A percentile compares a stretch with the other conserved stretches of the same genome.
Conservation (phyloP, 2,797 vertebrate species). For the Melanotaenia parkinsoni region DNA sequence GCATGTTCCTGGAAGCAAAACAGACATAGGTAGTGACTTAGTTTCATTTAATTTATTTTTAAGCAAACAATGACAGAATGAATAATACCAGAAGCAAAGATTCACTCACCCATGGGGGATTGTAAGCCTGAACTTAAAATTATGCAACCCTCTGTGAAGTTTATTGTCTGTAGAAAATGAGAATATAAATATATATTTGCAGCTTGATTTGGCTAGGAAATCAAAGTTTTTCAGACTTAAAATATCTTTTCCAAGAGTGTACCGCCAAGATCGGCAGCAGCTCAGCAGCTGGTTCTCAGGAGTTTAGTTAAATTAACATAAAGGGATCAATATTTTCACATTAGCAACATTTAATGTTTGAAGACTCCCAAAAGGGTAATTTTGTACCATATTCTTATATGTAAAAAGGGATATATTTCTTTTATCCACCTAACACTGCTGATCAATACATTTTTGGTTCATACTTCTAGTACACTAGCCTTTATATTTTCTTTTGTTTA, state of each 20-base stretch:
- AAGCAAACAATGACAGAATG: background rate
- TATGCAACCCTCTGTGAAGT: slow-evolving; percentile 85
- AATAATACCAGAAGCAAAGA: background rate
- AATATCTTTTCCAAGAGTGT: background rate
- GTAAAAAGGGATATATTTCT: too few relatives aligned
- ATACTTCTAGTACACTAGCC: too few relatives aligned
- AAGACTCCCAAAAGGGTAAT: too few relatives aligned
- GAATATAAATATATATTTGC: background rate
- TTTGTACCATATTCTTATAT: too few relatives aligned
- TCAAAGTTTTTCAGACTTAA: background rate
- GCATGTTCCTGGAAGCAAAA: slow-evolving; percentile 84
- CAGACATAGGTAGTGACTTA: background rate
- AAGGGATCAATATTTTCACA: too few relatives aligned
- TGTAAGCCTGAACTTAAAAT: slow-evolving; percentile 89
- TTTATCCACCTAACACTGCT: too few relatives aligned
- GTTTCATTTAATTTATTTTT: background rate
- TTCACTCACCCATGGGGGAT: slow-evolving; percentile 90
- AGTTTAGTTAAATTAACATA: too few relatives aligned
- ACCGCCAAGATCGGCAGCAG: too few relatives aligned
- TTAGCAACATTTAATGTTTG: too few relatives aligned
- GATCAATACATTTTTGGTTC: too few relatives aligned
- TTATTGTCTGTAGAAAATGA: slow-evolving; percentile 55
- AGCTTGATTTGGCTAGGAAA: background rate
- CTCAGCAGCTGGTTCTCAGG: too few relatives aligned
- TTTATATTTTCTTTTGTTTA: too few relatives aligned